Evolutionary conservation across 2,113 vertebrate species (phyloP), one percentile per base, ranked within the genome.

Genomic region (Rhea americana): DNA sequence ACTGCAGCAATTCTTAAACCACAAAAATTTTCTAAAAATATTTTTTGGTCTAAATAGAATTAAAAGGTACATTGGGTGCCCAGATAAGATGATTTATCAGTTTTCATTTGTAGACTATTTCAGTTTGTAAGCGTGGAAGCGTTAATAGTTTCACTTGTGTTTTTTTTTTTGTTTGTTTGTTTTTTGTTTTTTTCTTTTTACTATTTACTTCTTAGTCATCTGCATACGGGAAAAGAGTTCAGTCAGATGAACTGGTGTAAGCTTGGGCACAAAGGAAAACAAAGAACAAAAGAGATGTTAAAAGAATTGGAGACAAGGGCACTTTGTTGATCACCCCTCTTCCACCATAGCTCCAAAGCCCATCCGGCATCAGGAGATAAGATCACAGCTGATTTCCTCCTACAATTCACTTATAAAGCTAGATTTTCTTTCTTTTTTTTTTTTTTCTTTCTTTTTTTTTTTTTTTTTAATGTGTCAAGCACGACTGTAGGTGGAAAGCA

Each of bases 61-160:
- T 43, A 45, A 67, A 80, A 87, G 7, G 3, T 32, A 15, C 10
- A 48, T 24, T 5, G 4, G 24, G 25, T 25, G 48, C 13, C 2
- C 15, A 37, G 48, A 30, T 25, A 32, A n/a, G 81, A 26, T 5
- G 19, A 47, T 62, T 11, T 8, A 26, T n/a, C 20, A 1, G 0
- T 3, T 61, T 79, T 56, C 63, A 4, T 63, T 87, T 43, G 43
- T 56, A 43, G 59, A 50, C 3, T 43, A 1, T 39, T 91, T 15
- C 5, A 13, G 26, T 62, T 72, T 41, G 11, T 18, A 55, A 65
- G 11, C 0, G 1, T 10, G 61, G 17, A 1, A 11, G 11, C 6
- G 75, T 90, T 80, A 24, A 5, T 24, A 15, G 20, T 82, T 75
- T 72, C 3, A 24, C 55, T 85, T 82, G 26, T 8, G 32, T 62